Evolutionary conservation across 1,140 invertebrate species (phyloP).

Genomic region (Drosophila bipectinata): DNA sequence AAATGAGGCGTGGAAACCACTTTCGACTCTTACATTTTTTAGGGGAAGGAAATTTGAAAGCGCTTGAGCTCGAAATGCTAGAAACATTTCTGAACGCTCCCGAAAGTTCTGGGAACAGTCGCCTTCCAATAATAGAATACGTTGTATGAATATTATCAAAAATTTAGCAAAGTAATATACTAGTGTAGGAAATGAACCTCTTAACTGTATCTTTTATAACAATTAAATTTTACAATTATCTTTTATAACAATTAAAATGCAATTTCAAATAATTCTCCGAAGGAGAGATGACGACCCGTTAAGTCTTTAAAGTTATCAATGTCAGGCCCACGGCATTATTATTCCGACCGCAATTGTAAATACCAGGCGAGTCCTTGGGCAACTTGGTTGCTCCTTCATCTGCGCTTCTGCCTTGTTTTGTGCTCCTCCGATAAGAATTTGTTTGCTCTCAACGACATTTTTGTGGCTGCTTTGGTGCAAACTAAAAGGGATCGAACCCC

Average conservation of each 20-base stretch:
- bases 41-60: constrained; percentile 13
- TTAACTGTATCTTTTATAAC: too few relatives aligned
- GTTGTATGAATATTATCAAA: too few relatives aligned
- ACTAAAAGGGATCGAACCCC: constrained; percentile 13
- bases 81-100: constrained; percentile 4
- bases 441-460: constrained; percentile 72
- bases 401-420: constrained; percentile 55
- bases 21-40: constrained; percentile 47
- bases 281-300: background rate
- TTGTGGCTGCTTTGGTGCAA: constrained; percentile 63
- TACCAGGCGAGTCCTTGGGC: constrained; percentile 1
- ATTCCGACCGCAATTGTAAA: constrained; percentile 19
- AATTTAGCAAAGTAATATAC: too few relatives aligned
- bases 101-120: constrained; percentile 1
- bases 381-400: constrained; percentile 29
- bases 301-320: background rate
- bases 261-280: background rate
- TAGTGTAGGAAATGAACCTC: too few relatives aligned
- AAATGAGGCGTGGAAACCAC: constrained; percentile 66
- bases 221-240: too few relatives aligned
- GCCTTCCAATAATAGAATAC: background rate
- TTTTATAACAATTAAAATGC: too few relatives aligned
- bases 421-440: constrained; percentile 74
- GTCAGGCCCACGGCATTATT: background rate
- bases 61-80: constrained; percentile 34